Evolutionary conservation across 2,797 vertebrate species (phyloP).

Genomic region (Enteromius treurensis): DNA sequence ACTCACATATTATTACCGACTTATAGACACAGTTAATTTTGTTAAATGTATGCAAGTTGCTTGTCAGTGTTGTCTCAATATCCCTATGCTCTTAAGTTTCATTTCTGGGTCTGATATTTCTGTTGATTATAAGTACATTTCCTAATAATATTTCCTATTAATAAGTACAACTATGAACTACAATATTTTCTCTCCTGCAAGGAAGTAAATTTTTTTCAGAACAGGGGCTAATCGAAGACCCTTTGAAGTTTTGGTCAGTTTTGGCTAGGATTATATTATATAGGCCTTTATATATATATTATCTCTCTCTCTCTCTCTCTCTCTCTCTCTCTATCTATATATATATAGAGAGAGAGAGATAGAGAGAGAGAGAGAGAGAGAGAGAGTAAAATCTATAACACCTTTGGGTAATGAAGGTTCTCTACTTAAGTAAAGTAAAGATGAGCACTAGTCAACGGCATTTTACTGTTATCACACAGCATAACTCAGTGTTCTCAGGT

Average conservation of each 20-base stretch:
- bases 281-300: too few relatives aligned
- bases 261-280: not conserved
- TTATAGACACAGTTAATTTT: slow-evolving; percentile 1
- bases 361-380: not conserved
- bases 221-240: not conserved
- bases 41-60: not conserved
- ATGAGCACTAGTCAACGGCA: slow-evolving; percentile 5
- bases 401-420: not conserved
- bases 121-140: not conserved
- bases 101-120: not conserved
- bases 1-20: not conserved
- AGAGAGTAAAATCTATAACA: not conserved
- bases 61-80: not conserved
- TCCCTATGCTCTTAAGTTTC: not conserved
- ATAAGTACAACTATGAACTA: not conserved
- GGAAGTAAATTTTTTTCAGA: not conserved
- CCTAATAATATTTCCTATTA: not conserved
- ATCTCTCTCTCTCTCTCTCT: too few relatives aligned
- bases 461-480: slow-evolving; percentile 48
- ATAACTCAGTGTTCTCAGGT: slow-evolving; percentile 34
- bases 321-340: too few relatives aligned
- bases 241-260: not conserved
- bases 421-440: not conserved
- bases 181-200: not conserved
- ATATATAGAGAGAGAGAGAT: not conserved